Percentiles rank a stretch among this genome's conserved stretches.
phyloP scores from a whole-genome alignment of 64 coral and sea anemone genomes.

The Montipora foliosa region DNA sequence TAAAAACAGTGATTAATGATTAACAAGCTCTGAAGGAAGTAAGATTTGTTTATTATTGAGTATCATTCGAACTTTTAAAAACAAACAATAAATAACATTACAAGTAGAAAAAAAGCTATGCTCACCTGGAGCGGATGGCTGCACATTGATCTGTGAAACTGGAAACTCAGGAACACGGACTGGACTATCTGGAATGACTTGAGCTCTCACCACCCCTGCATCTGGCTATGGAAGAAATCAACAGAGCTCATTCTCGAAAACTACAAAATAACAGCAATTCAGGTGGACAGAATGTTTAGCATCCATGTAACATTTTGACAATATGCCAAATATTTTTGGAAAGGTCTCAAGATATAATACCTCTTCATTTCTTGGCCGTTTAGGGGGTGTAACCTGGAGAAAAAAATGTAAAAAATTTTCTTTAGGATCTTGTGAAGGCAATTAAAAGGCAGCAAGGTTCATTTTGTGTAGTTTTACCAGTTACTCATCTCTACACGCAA shows the following conservation, averaged over 20 bases:
- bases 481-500: no score
- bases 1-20: neutral
- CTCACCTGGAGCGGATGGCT: constrained; percentile 29
- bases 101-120: neutral
- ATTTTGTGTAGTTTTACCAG: no score
- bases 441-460: no score
- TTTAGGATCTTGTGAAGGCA: no score
- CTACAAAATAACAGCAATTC: neutral
- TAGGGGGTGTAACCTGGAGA: constrained; percentile 82
- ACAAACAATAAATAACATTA: no score
- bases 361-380: constrained; percentile 73
- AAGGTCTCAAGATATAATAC: constrained; percentile 13
- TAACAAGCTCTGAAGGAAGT: no score
- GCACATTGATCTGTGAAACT: constrained; percentile 17
- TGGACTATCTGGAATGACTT: constrained; percentile 35
- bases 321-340: neutral
- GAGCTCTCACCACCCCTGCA: neutral
- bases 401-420: neutral
- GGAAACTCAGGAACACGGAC: constrained; percentile 13
- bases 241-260: neutral
- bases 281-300: neutral
- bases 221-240: neutral
- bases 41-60: no score
- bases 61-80: no score
- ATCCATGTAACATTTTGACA: neutral